Percentiles rank a stretch among this genome's conserved stretches.
These are phyloP conservation scores for Proteles cristata DNA, from an alignment of 2,113 vertebrate genomes.

Conservation along the genomic window DNA sequence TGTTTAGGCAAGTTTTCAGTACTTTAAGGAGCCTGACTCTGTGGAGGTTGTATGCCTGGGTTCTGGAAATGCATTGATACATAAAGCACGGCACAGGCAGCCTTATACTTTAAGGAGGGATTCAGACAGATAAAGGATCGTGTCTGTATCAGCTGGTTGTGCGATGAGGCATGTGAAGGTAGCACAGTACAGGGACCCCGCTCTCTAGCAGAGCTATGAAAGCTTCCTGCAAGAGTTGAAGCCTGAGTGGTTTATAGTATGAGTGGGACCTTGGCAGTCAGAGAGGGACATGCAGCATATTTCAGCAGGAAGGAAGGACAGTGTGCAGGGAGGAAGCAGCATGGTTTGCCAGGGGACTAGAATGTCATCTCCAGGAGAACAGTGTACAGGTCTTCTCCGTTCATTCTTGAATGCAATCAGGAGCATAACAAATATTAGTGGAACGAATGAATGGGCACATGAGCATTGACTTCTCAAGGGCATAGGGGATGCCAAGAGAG, in stretches of 20 bases:
- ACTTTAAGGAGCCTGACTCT: neutral
- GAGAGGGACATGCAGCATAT: neutral
- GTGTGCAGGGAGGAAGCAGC: neutral
- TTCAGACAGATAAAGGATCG: neutral
- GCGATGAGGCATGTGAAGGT: accelerated
- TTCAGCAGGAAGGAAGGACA: neutral
- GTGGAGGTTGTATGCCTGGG: neutral
- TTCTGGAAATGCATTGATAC: neutral
- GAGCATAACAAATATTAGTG: neutral
- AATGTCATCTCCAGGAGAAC: no score
- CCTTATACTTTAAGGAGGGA: neutral
- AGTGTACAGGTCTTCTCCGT: neutral
- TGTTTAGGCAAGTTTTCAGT: neutral
- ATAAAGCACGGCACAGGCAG: neutral
- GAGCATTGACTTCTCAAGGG: neutral
- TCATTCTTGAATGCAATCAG: neutral
- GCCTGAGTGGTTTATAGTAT: neutral
- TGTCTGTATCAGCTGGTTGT: no score
- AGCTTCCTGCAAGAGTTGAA: neutral
- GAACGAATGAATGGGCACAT: neutral
- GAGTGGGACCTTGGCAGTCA: neutral
- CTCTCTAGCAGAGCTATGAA: neutral
- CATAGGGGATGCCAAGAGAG: neutral
- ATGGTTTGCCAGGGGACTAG: no score
- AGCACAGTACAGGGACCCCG: neutral